Evolutionary conservation across 2,113 vertebrate species (phyloP), one percentile per base, ranked within the genome.

Genomic region (Okapia johnstoni): DNA sequence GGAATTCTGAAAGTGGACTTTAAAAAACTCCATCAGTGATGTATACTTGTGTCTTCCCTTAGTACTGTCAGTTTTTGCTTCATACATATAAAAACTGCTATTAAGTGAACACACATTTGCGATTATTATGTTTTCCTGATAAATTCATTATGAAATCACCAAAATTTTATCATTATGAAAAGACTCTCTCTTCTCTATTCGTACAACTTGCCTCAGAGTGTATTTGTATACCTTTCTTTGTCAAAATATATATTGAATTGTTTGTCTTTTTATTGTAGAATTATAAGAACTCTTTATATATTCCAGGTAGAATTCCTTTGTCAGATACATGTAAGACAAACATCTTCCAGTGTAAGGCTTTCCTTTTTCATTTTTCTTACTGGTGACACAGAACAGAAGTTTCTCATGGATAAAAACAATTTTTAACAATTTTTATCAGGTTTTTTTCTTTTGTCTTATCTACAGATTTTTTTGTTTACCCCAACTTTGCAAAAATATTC

Each of bases 211-310:
- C 1, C 88, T 93, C 79, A 14, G 55, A 57, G 16, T 85, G 3
- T 33, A 73, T 85, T 57, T 92, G 60, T 76, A 5, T 43, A 81
- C 52, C 60, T 92, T 57, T 50, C 54, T 86, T 48, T 94, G 9
- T 94, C 88, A 89, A 97, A 94, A 81, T 94, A 43, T 96, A 79
- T 89, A 96, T 57, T 89, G 48, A 77, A 11, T 33, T 73, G 1
- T 76, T 73, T 89, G 13, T 90, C 43, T 86, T 94, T 90, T 91
- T 55, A 73, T 63, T 85, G n/a, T 70, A 88, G 54, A 88, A 83
- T n/a, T 97, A 3, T 80, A 85, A 55, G 61, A 92, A 88, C 66
- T 88, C 63, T 54, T 91, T 85, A 28, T 60, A n/a, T 79, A 87
- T 84, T 88, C 57, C 77, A 73, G 21, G 54, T 79, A 92, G 85